A percentile compares a stretch with the other conserved stretches of the same genome.
Conservation (phyloP, 2,888 invertebrate species). For the Tetropium fuscum region DNA sequence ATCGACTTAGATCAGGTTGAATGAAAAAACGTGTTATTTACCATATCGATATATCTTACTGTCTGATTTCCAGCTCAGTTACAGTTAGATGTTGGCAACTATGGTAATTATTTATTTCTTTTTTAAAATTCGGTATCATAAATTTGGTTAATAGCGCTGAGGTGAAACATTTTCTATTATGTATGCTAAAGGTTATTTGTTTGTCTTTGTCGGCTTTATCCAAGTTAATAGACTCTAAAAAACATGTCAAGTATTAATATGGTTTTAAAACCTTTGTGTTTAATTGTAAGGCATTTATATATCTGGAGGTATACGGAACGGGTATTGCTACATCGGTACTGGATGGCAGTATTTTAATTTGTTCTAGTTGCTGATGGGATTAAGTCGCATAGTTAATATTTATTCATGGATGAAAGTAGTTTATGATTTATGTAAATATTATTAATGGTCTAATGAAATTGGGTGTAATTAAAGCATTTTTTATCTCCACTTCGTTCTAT, state of each 20-base stretch:
- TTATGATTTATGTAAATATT: too few species aligned
- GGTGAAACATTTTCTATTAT: slow-evolving; percentile 17
- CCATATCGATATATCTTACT: slow-evolving; percentile 6
- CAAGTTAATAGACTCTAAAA: slow-evolving; percentile 1
- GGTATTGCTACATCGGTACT: too few species aligned
- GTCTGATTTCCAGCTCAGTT: slow-evolving; percentile 11
- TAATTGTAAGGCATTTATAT: too few species aligned
- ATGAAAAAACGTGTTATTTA: slow-evolving; percentile 1
- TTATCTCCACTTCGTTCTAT: too few species aligned
- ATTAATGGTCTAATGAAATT: too few species aligned
- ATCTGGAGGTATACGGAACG: too few species aligned
- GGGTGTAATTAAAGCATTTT: too few species aligned
- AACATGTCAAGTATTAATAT: slow-evolving; percentile 1
- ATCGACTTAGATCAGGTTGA: not conserved
- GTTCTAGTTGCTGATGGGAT: too few species aligned
- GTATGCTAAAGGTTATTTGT: slow-evolving; percentile 12
- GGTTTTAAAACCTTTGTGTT: too few species aligned
- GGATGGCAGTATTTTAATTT: too few species aligned
- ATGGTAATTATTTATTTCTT: slow-evolving; percentile 14
- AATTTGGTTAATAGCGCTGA: slow-evolving; percentile 7
- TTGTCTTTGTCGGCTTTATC: slow-evolving; percentile 11
- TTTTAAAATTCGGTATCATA: slow-evolving; percentile 12
- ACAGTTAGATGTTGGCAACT: slow-evolving; percentile 11
- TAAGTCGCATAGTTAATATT: too few species aligned
- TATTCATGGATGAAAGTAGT: too few species aligned